Base-by-base conservation (phyloP, 2,797 vertebrate species). In the Numenius phaeopus region DNA sequence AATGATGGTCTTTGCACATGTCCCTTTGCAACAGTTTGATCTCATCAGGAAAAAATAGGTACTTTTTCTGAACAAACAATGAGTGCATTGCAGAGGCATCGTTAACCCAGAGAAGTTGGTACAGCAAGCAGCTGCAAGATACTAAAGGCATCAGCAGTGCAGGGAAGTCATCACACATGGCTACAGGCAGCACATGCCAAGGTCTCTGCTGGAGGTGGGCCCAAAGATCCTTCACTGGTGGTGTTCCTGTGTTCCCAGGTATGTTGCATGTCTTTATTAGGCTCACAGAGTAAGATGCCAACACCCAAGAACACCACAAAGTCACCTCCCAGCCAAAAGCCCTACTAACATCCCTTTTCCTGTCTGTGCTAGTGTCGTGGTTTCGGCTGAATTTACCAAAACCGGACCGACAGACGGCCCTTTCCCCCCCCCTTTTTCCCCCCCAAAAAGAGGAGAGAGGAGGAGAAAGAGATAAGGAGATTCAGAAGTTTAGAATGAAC, bases 1-100 rank as follows among this genome's bases (percentile, higher is more conserved):
- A 70, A 65, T 0, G 0, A 37, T 26, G 34, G 78, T 55, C 22
- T 89, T 66, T 75, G 47, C 10, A 42, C 49, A 21, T 2, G 29
- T 62, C 16, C 57, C 29, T 54, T 24, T 64, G 44, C 23, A 91
- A 23, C 13, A 49, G 40, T 42, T 76, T 40, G 37, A 64, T 82
- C n/a, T 64, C 58, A 59, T 42, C 29, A 71, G 22, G 40, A 44
- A 79, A 79, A 57, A 75, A 4, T 3, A 46, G 29, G 12, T 34
- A 23, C 6, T 12, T 72, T 57, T 76, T 65, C 76, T 87, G 58
- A 89, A 72, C 18, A 52, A 66, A 44, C 3, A 52, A 44, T 30
- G 13, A 72, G 50, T 21, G 44, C 20, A n/a, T 49, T 62, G 10
- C 26, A 78, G 57, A 64, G 58, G n/a, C 39, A 46, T 52, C 4